phyloP scores from a whole-genome alignment of 1,140 invertebrate genomes.

The Drosophila kohkoa region DNA sequence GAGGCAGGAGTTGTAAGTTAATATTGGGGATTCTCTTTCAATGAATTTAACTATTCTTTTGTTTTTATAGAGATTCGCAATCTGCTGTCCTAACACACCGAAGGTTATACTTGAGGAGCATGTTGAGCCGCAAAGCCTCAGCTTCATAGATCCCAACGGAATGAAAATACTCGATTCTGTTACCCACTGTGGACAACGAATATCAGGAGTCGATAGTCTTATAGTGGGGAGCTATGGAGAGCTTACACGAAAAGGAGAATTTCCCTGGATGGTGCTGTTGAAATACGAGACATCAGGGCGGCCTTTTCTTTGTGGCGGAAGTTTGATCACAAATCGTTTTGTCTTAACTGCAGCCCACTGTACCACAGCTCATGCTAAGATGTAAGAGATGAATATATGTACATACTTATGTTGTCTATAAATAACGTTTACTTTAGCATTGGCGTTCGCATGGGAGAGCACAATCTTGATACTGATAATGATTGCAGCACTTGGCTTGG shows the following conservation, averaged over 20 bases:
- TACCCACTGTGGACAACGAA: constrained; percentile 53
- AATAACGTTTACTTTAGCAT: constrained; percentile 59
- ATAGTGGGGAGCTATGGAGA: background rate
- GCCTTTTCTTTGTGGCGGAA: constrained; percentile 83
- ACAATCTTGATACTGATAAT: constrained; percentile 85
- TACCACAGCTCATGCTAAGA: constrained; percentile 4
- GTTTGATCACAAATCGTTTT: constrained; percentile 85
- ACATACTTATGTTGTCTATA: too few relatives aligned
- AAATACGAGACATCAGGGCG: background rate
- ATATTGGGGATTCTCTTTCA: background rate
- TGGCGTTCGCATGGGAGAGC: constrained; percentile 88
- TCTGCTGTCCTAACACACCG: constrained; percentile 47
- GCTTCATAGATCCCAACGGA: constrained; percentile 39
- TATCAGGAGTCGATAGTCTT: background rate
- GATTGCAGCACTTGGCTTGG: too few relatives aligned
- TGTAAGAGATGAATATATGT: background rate
- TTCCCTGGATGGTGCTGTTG: background rate
- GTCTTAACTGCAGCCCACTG: constrained; percentile 89
- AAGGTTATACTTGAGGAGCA: background rate
- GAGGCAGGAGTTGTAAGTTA: background rate
- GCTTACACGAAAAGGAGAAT: too few relatives aligned
- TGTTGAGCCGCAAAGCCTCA: background rate
- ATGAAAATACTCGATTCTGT: constrained; percentile 49
- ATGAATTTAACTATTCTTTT: background rate
- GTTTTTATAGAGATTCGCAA: constrained; percentile 24